phyloP scores from a whole-genome alignment of 2,797 vertebrate species.

The Scyliorhinus canicula region DNA sequence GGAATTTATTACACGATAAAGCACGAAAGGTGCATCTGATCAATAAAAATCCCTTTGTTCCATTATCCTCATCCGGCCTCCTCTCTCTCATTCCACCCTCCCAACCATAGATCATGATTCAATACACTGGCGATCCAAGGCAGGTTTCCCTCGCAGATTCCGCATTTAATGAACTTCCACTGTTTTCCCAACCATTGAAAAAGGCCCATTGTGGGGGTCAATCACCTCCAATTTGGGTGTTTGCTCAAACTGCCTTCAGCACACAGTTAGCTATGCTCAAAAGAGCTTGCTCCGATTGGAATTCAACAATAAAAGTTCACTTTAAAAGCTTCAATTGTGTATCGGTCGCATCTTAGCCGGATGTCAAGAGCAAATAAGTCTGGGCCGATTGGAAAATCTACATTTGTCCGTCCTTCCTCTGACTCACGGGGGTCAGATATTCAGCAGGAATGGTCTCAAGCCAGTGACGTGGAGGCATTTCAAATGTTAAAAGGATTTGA shows the following conservation, averaged over 20 bases:
- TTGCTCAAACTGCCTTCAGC: neutral
- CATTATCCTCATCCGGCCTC: conserved; percentile 52
- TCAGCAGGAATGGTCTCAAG: neutral
- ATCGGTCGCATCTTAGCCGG: neutral
- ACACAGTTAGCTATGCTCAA: neutral
- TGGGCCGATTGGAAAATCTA: neutral
- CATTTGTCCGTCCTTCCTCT: neutral
- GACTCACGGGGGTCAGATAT: neutral
- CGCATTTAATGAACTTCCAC: conserved; percentile 12
- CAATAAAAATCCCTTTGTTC: conserved; percentile 50
- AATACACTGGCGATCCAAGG: conserved; percentile 54
- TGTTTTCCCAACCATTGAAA: conserved; percentile 47
- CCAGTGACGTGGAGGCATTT: neutral
- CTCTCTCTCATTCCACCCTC: conserved; percentile 44
- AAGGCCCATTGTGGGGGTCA: conserved; percentile 49
- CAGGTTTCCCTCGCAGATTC: neutral
- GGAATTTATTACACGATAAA: conserved; percentile 54
- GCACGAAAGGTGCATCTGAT: conserved; percentile 52
- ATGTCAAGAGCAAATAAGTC: neutral
- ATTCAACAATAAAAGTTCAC: conserved; percentile 4
- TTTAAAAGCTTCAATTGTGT: neutral
- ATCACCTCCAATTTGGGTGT: conserved; percentile 35
- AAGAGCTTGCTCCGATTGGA: neutral
- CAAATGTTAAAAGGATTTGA: neutral
- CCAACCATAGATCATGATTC: conserved; percentile 55